Evolutionary conservation across 2,113 vertebrate genomes (phyloP).

Genomic region (Paramormyrops kingsleyae): DNA sequence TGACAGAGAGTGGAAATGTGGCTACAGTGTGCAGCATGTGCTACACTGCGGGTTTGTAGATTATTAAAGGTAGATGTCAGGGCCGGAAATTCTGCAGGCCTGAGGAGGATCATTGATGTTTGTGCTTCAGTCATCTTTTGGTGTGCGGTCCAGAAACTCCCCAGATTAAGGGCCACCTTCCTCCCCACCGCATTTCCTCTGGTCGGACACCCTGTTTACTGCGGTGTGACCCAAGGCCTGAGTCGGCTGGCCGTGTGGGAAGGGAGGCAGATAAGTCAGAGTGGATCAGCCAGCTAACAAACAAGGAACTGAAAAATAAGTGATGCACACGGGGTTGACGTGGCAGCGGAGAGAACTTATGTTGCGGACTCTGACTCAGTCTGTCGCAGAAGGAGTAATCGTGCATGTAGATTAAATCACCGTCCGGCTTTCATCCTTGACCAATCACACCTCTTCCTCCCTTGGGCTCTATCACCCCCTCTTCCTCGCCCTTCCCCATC

Average conservation of each 20-base stretch:
- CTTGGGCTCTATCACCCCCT: background rate
- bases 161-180: constrained; percentile 7
- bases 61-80: background rate
- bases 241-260: background rate
- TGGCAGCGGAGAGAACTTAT: background rate
- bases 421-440: background rate
- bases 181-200: background rate
- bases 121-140: background rate
- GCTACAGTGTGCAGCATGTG: background rate
- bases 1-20: background rate
- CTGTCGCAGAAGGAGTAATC: background rate
- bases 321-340: background rate
- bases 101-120: background rate
- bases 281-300: background rate
- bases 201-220: background rate
- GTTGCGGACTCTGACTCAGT: background rate
- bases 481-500: background rate
- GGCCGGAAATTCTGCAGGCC: background rate
- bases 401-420: background rate
- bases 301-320: background rate
- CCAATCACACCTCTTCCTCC: background rate
- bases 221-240: background rate
- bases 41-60: background rate
- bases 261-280: background rate
- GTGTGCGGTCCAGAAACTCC: constrained; percentile 13